Evolutionary conservation across 2,888 invertebrate genomes (phyloP).

Genomic region (Chouioia cunea): DNA sequence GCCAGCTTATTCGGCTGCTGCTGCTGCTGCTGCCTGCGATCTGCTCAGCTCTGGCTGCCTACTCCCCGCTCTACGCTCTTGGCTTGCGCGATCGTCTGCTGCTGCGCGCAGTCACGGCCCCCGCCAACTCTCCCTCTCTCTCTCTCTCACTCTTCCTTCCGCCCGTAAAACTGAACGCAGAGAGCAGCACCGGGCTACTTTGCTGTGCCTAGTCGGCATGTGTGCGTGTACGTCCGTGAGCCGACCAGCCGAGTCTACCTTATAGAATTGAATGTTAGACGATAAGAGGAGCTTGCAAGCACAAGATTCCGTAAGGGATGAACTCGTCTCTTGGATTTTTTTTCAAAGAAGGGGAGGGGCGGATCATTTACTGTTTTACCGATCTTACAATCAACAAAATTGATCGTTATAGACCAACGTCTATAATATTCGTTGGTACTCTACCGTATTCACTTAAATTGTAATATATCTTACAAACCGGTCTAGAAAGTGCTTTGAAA

Average conservation of each 20-base stretch:
- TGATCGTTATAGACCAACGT: too few relatives aligned
- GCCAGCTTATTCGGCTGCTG: background rate
- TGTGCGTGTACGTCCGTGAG: conserved; percentile 1
- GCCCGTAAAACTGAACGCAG: background rate
- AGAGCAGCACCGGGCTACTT: conserved; percentile 14
- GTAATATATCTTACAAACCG: too few relatives aligned
- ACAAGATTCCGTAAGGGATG: background rate
- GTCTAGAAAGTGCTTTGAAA: too few relatives aligned
- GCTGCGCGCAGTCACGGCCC: background rate
- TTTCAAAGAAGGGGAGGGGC: background rate
- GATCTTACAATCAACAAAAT: too few relatives aligned
- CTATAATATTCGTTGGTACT: too few relatives aligned
- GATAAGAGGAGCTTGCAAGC: conserved; percentile 14
- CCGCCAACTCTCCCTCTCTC: conserved; percentile 5
- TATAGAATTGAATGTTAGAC: background rate
- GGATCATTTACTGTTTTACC: too few relatives aligned
- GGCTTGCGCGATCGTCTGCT: background rate
- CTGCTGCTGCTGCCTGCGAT: background rate
- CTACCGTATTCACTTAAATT: too few relatives aligned
- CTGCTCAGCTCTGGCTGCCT: background rate
- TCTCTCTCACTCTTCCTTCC: conserved; percentile 5
- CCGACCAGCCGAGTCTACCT: conserved; percentile 7
- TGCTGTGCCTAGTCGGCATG: background rate
- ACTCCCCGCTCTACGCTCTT: conserved; percentile 9
- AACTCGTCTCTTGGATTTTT: background rate